A percentile compares a stretch with the other conserved stretches of the same genome.
These are phyloP conservation scores for Sebastes kiyomatsui DNA, from an alignment of 2,797 vertebrate genomes.

Conservation along the genomic window DNA sequence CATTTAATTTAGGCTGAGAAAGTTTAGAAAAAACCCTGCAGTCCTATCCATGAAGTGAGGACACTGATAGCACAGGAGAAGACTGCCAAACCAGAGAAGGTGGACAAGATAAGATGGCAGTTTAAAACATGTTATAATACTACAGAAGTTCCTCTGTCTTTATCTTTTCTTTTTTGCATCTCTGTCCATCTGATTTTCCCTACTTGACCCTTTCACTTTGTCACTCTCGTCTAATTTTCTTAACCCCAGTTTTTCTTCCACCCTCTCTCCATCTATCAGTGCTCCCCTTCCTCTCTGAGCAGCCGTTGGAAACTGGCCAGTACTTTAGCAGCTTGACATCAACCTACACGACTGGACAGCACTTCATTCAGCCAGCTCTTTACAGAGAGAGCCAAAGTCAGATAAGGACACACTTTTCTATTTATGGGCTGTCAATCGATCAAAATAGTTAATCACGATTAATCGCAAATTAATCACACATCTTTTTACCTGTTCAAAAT, in stretches of 20 bases:
- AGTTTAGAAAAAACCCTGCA: neutral
- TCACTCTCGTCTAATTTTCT: conserved; percentile 9
- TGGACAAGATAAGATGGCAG: neutral
- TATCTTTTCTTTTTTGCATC: neutral
- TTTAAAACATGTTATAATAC: neutral
- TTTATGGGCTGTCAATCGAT: neutral
- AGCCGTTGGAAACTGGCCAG: neutral
- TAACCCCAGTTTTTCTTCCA: neutral
- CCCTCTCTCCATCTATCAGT: conserved; percentile 27
- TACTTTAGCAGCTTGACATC: conserved; percentile 9
- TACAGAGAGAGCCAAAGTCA: neutral
- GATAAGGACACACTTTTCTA: neutral
- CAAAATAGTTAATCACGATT: too few relatives aligned
- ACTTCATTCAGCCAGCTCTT: conserved; percentile 11
- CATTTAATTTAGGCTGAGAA: neutral
- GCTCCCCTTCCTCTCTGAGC: neutral
- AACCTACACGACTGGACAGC: neutral
- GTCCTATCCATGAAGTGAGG: neutral
- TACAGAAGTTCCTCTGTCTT: neutral
- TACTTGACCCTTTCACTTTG: neutral
- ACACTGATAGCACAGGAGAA: neutral
- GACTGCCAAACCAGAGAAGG: neutral
- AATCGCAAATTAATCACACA: too few relatives aligned
- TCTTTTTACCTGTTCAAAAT: too few relatives aligned
- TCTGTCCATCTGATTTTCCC: neutral